Evolutionary conservation across 2,113 vertebrate species (phyloP).

Genomic region (Microcebus griseorufus): DNA sequence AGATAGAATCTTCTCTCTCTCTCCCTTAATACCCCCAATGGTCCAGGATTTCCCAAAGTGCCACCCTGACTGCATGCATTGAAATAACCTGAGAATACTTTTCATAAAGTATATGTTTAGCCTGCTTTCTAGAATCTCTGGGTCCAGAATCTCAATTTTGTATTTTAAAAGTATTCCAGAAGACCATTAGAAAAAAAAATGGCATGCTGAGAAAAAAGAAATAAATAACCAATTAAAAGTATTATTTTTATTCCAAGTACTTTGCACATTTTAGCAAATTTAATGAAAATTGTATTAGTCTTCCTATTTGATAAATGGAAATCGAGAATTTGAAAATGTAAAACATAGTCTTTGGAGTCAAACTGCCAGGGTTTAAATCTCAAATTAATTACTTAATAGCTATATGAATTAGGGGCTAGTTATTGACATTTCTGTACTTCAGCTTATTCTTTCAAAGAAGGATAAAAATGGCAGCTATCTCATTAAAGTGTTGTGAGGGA

Average conservation of each 20-base stretch:
- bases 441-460: conserved; percentile 13
- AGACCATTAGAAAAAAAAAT: not conserved
- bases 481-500: not conserved
- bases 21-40: not conserved
- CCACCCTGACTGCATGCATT: not conserved
- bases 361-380: not conserved
- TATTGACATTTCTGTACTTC: not conserved
- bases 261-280: conserved; percentile 2
- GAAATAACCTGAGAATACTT: not conserved
- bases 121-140: not conserved
- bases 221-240: not conserved
- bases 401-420: not conserved
- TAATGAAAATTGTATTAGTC: not conserved
- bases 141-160: not conserved
- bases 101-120: not conserved
- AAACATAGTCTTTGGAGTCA: not conserved
- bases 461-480: not conserved
- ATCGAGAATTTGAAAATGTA: not conserved
- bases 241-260: not conserved
- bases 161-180: not conserved
- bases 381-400: not conserved
- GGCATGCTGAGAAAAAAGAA: not conserved
- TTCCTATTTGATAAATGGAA: not conserved
- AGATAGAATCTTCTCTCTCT: not conserved
- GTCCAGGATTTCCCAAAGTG: not conserved